Percentiles rank a stretch among this genome's conserved stretches.
Evolutionary conservation across 1,140 invertebrate species (phyloP).

Genomic region (Drosophila oshimai): DNA sequence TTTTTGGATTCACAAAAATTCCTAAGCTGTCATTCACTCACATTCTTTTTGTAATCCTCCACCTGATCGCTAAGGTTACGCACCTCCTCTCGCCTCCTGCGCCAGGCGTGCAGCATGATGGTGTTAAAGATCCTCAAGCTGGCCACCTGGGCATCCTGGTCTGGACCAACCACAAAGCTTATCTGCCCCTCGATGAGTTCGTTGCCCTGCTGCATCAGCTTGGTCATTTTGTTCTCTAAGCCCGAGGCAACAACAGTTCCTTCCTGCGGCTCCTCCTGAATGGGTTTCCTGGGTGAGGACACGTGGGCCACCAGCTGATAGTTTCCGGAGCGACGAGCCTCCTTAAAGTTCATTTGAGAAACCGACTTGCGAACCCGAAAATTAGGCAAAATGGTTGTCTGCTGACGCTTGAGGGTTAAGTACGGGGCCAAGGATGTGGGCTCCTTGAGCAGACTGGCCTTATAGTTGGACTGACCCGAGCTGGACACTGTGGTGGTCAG

Average conservation of each 20-base stretch:
- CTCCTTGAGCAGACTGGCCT: background rate
- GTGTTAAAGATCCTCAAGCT: slow-evolving; percentile 71
- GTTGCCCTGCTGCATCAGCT: slow-evolving; percentile 35
- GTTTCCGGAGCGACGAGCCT: slow-evolving; percentile 54
- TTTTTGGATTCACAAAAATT: no score
- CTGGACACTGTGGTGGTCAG: slow-evolving; percentile 26
- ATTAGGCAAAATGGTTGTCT: slow-evolving; percentile 50
- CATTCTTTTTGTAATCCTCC: slow-evolving; percentile 50
- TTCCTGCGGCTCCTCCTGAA: background rate
- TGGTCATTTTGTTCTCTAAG: slow-evolving; percentile 18
- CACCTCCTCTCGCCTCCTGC: slow-evolving; percentile 60
- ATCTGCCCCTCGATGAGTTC: slow-evolving; percentile 28
- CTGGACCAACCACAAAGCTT: slow-evolving; percentile 41
- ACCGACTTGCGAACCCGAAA: slow-evolving; percentile 65
- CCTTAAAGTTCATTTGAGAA: slow-evolving; percentile 77
- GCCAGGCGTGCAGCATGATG: slow-evolving; percentile 73
- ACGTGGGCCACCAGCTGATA: slow-evolving; percentile 57
- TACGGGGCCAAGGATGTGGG: slow-evolving; percentile 25
- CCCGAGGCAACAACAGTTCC: background rate
- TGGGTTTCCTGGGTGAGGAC: slow-evolving; percentile 7
- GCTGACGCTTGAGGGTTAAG: slow-evolving; percentile 54
- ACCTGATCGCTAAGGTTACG: slow-evolving; percentile 56
- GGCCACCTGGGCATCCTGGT: slow-evolving; percentile 58
- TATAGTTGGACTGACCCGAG: background rate
- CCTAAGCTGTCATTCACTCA: no score